Conservation (phyloP, 2,888 invertebrate genomes). For the Meteorus cinctellus region DNA sequence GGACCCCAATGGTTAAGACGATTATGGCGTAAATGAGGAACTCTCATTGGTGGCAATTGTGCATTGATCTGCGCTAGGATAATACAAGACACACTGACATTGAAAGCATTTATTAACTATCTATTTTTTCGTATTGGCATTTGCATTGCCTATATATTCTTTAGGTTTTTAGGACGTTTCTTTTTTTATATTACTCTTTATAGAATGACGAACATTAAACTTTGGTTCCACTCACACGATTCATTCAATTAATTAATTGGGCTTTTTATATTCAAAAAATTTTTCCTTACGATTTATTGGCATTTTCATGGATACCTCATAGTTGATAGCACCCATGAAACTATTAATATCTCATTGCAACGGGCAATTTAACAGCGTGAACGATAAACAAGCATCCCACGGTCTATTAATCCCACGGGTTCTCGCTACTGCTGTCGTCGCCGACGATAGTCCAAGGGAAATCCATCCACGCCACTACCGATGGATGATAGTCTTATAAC, state of each 20-base stretch:
- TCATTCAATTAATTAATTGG: too few species aligned
- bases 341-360: conserved; percentile 35
- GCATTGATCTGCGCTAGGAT: conserved; percentile 55
- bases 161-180: too few species aligned
- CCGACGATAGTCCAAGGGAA: conserved; percentile 40
- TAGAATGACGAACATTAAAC: not conserved
- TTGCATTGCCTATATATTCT: not conserved
- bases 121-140: not conserved
- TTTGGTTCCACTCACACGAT: too few species aligned
- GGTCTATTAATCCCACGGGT: conserved; percentile 48
- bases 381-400: conserved; percentile 48
- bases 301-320: conserved; percentile 7
- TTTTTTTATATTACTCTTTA: too few species aligned
- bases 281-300: not conserved
- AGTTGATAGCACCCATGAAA: conserved; percentile 10
- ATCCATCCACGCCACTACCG: conserved; percentile 42
- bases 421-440: not conserved
- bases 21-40: conserved; percentile 78
- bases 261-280: not conserved
- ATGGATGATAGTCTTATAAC: conserved; percentile 46
- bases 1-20: conserved; percentile 84
- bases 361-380: conserved; percentile 24
- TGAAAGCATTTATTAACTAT: not conserved
- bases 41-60: conserved; percentile 61
- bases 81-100: conserved; percentile 29